Evolutionary conservation across 2,113 vertebrate species (phyloP), one percentile per base, ranked within the genome.

Genomic region (Anarrhichthys ocellatus): DNA sequence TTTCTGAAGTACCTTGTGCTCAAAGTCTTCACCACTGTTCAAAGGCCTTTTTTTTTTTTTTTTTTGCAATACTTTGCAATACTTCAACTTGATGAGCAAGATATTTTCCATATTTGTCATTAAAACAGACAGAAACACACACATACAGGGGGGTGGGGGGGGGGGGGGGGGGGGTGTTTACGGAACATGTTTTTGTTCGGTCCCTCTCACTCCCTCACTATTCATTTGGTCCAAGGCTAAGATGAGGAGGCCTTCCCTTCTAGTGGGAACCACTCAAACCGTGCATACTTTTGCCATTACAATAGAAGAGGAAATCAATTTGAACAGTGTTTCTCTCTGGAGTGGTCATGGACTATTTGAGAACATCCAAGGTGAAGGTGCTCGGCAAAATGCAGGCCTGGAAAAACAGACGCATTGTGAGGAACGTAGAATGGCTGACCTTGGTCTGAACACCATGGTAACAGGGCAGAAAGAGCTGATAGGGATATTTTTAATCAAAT

Each of bases 401-500:
- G 71, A 83, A 89, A 85, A 88, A 75, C 38, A 46, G 24, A 77
- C 38, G 32, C 70, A 76, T 71, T 76, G 62, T 81, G 65, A 76
- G 72, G 69, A 87, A 73, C 27, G 52, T 42, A 69, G 81, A 84
- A 69, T 56, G 76, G 80, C n/a, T 89, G 89, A 83, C 91, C 91
- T 95, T 94, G 92, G 86, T 88, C 65, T 44, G 74, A 83, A 92
- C 78, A 73, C 89, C 89, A 92, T 91, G 85, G 90, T 83, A 91
- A 92, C 90, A 29, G 74, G 80, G 63, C 50, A 80, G 24, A 81
- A 34, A 42, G 78, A 80, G 63, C n/a, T 77, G 73, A 92, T 74
- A 44, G 64, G 62, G 65, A 52, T 44, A 76, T 71, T 84, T 66
- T 46, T 15, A 68, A 82, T 78, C 1, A 13, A 79, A 56, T 52